Conservation (phyloP, 2,797 vertebrate genomes). For the Oreonectes daqikongensis region DNA sequence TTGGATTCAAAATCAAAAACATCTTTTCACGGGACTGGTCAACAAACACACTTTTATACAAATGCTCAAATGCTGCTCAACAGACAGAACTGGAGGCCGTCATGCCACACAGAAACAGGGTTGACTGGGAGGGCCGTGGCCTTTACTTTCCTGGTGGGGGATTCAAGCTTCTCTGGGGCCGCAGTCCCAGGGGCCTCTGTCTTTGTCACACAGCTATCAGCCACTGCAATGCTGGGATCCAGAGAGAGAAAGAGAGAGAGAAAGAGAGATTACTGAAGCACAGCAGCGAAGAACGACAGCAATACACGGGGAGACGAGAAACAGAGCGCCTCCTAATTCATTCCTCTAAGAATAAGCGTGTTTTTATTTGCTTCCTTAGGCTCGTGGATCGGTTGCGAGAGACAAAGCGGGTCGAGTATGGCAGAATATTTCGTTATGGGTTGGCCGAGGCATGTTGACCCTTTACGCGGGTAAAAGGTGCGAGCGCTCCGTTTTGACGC, state of each 20-base stretch:
- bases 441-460: conserved; percentile 2
- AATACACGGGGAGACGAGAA: conserved; percentile 62
- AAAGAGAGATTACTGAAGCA: conserved; percentile 51
- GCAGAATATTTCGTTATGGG: neutral
- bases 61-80: conserved; percentile 49
- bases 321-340: conserved; percentile 51
- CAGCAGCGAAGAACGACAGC: conserved; percentile 66
- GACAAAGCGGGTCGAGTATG: conserved; percentile 14
- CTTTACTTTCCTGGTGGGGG: conserved; percentile 83
- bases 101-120: conserved; percentile 46
- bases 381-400: conserved; percentile 24
- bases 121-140: conserved; percentile 59
- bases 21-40: neutral
- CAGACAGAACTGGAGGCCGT: conserved; percentile 27
- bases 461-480: conserved; percentile 11
- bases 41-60: neutral
- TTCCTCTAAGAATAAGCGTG: conserved; percentile 34
- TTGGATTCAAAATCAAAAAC: neutral
- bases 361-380: conserved; percentile 41
- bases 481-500: neutral
- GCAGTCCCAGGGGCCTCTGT: conserved; percentile 58
- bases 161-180: conserved; percentile 76
- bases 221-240: conserved; percentile 73
- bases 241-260: conserved; percentile 47
- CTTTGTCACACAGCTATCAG: conserved; percentile 82